Evolutionary conservation across 2,888 invertebrate genomes (phyloP).

Genomic region (Thereva unica): DNA sequence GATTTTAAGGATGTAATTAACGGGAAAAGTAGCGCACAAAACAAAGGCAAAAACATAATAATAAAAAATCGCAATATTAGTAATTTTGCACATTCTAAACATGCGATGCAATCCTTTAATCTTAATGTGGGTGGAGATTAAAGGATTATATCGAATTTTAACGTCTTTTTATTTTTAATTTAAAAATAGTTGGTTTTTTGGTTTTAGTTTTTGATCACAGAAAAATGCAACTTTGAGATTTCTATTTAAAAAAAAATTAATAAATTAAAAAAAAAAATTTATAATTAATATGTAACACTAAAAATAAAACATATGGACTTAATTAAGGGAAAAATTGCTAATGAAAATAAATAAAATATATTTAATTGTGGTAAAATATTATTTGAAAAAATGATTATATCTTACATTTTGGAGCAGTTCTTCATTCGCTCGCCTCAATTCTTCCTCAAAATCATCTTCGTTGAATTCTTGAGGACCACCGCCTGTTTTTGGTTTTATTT

Average conservation of each 20-base stretch:
- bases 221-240: slow-evolving; percentile 36
- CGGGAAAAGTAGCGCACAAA: slow-evolving; percentile 34
- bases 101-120: slow-evolving; percentile 26
- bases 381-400: slow-evolving; percentile 5
- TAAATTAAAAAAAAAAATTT: slow-evolving; percentile 21
- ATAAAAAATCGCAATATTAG: slow-evolving; percentile 29
- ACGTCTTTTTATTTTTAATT: slow-evolving; percentile 19
- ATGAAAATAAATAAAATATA: slow-evolving; percentile 16
- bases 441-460: slow-evolving; percentile 49
- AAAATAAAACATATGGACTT: slow-evolving; percentile 21
- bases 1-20: not conserved
- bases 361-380: not conserved
- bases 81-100: slow-evolving; percentile 14
- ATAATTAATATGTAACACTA: slow-evolving; percentile 2
- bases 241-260: slow-evolving; percentile 18
- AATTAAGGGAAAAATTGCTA: slow-evolving; percentile 43
- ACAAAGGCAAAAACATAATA: slow-evolving; percentile 37
- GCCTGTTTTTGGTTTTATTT: slow-evolving; percentile 52
- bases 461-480: slow-evolving; percentile 48
- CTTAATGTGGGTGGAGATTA: slow-evolving; percentile 36
- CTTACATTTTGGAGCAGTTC: slow-evolving; percentile 57
- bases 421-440: slow-evolving; percentile 54
- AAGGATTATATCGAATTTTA: slow-evolving; percentile 27
- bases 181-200: too few relatives aligned
- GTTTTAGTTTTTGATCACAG: slow-evolving; percentile 29